Percentiles rank a stretch among this genome's conserved stretches.
These are phyloP conservation scores for Tinea semifulvella DNA, from an alignment of 2,888 invertebrate genomes.

Conservation along the genomic window DNA sequence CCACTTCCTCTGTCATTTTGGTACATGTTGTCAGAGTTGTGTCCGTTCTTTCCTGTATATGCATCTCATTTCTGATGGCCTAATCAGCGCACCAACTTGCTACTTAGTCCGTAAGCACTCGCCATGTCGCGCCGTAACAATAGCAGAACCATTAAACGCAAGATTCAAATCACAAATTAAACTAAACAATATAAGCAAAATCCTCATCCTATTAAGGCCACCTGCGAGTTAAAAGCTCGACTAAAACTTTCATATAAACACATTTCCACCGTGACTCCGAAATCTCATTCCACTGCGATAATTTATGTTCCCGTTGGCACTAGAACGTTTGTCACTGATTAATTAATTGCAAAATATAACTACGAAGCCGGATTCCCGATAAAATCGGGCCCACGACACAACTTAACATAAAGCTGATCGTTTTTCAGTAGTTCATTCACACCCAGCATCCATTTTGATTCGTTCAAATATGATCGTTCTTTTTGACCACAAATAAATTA, in stretches of 20 bases:
- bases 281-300: conserved; percentile 33
- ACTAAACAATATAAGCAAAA: conserved; percentile 51
- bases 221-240: conserved; percentile 54
- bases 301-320: conserved; percentile 36
- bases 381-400: conserved; percentile 42
- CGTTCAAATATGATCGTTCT: conserved; percentile 60
- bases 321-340: conserved; percentile 36
- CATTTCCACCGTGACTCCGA: conserved; percentile 59
- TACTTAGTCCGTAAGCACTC: conserved; percentile 37
- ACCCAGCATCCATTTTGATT: conserved; percentile 69
- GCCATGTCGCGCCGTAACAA: conserved; percentile 51
- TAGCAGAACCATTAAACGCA: conserved; percentile 39
- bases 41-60: conserved; percentile 71
- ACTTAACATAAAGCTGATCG: conserved; percentile 64
- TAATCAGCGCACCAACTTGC: conserved; percentile 58
- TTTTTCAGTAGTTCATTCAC: conserved; percentile 67
- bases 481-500: conserved; percentile 45
- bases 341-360: conserved; percentile 35
- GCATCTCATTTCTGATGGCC: conserved; percentile 71
- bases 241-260: conserved; percentile 56
- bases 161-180: conserved; percentile 41
- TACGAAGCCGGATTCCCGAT: conserved; percentile 20
- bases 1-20: conserved; percentile 71
- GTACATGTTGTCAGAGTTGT: conserved; percentile 78
- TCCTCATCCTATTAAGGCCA: conserved; percentile 63